A percentile compares a stretch with the other conserved stretches of the same genome.
Conservation (phyloP, 2,888 invertebrate genomes). For the Leptinotarsa juncta region DNA sequence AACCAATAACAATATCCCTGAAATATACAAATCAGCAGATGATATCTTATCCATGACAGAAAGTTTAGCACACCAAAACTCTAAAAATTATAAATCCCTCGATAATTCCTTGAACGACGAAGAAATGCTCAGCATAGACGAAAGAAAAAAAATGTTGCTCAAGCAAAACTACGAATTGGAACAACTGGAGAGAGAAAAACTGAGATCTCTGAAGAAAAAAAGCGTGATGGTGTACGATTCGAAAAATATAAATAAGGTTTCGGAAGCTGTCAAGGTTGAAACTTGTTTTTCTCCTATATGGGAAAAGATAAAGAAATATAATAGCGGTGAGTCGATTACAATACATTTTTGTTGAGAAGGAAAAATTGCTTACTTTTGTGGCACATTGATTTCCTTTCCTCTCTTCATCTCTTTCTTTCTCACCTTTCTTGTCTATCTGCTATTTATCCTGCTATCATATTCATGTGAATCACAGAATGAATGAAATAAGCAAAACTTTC, state of each 20-base stretch:
- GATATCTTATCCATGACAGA: conserved; percentile 41
- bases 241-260: conserved; percentile 9
- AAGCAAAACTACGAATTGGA: conserved; percentile 49
- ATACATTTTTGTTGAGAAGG: conserved; percentile 9
- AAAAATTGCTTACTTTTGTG: not conserved
- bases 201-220: conserved; percentile 23
- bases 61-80: conserved; percentile 16
- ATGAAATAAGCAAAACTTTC: too few relatives aligned
- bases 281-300: conserved; percentile 29
- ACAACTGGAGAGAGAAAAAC: conserved; percentile 25
- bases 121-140: conserved; percentile 48
- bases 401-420: too few relatives aligned
- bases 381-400: not conserved
- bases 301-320: conserved; percentile 40
- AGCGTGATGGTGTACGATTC: conserved; percentile 22
- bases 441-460: too few relatives aligned
- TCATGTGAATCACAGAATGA: too few relatives aligned
- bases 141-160: conserved; percentile 50
- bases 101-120: conserved; percentile 48
- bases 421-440: too few relatives aligned
- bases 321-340: conserved; percentile 35
- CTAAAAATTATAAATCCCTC: conserved; percentile 44
- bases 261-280: conserved; percentile 18
- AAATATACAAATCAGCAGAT: conserved; percentile 46
- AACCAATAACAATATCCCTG: conserved; percentile 6